Base-by-base conservation (phyloP, 2,888 invertebrate genomes). In the Gryllus longicercus region DNA sequence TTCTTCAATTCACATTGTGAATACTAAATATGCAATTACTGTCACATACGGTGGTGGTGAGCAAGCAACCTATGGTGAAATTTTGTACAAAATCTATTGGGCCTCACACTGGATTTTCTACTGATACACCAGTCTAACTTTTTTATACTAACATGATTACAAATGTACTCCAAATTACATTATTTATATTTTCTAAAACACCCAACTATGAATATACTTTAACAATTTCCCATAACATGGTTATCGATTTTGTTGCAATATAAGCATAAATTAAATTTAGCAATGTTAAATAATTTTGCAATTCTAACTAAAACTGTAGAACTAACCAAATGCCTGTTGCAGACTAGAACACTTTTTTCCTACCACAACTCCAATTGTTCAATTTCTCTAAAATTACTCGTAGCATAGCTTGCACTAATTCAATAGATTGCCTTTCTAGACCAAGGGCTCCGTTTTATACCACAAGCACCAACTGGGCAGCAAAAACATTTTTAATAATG, bases 21-120 rank as follows among this genome's bases (percentile, higher is more conserved):
- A 82, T 82, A 82, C 82, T 82, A 82, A 82, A 75, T 82, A 82
- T 80, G 81, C 82, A 81, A 77, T 82, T 81, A 82, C 81, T 82
- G 82, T 82, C 81, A 81, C 79, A 50, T 82, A 80, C 76, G 78
- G 78, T 77, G 75, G 81, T 80, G 80, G 80, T 81, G 81, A 80
- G 81, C 80, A 51, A 82, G 82, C 80, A 81, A 82, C 81, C 82
- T 82, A 82, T 75, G 75, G 81, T 82, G 82, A 80, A 77, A 74
- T 80, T 79, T 80, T 78, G 74, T 51, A 79, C 81, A 80, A 77
- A 75, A 80, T 78, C 82, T 82, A 82, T 75, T 78, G 77, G 79
- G 77, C 80, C 74, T 82, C 75, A 76, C 79, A 81, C 76, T 82
- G 79, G 79, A 81, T 76, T 79, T 76, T 74, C 79, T 81, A 81